A percentile compares a stretch with the other conserved stretches of the same genome.
These are phyloP conservation scores for Xestia c-nigrum DNA, from an alignment of 2,888 invertebrate species.

Conservation along the genomic window DNA sequence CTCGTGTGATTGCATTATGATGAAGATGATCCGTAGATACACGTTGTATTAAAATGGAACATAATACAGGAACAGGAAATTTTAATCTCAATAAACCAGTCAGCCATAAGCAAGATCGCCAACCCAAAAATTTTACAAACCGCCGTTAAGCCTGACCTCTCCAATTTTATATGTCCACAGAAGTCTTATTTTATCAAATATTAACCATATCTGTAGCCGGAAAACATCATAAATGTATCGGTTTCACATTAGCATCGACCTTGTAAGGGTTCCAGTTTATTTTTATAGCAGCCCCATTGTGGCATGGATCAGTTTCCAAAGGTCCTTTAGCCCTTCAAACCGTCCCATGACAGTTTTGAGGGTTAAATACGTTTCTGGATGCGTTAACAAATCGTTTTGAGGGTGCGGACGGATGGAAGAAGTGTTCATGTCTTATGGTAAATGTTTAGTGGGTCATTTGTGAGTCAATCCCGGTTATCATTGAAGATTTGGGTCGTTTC, in stretches of 20 bases:
- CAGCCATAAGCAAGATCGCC: not conserved
- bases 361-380: conserved; percentile 56
- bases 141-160: conserved; percentile 4
- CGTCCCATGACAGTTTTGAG: conserved; percentile 59
- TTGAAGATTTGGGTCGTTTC: conserved; percentile 27
- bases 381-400: conserved; percentile 56
- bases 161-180: conserved; percentile 14
- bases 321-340: conserved; percentile 49
- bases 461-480: conserved; percentile 11
- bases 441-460: conserved; percentile 33
- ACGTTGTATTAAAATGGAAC: not conserved
- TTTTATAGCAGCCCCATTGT: conserved; percentile 67
- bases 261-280: conserved; percentile 71
- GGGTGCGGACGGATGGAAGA: conserved; percentile 38
- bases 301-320: conserved; percentile 66
- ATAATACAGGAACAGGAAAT: not conserved
- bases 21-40: not conserved
- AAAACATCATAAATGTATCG: conserved; percentile 65
- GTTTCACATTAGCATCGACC: conserved; percentile 70
- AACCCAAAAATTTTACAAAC: conserved; percentile 4
- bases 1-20: not conserved
- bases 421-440: conserved; percentile 46
- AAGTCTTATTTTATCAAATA: conserved; percentile 45
- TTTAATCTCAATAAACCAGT: not conserved
- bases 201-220: conserved; percentile 44